phyloP scores from a whole-genome alignment of 2,113 vertebrate genomes.

The Crotalus horridus region DNA sequence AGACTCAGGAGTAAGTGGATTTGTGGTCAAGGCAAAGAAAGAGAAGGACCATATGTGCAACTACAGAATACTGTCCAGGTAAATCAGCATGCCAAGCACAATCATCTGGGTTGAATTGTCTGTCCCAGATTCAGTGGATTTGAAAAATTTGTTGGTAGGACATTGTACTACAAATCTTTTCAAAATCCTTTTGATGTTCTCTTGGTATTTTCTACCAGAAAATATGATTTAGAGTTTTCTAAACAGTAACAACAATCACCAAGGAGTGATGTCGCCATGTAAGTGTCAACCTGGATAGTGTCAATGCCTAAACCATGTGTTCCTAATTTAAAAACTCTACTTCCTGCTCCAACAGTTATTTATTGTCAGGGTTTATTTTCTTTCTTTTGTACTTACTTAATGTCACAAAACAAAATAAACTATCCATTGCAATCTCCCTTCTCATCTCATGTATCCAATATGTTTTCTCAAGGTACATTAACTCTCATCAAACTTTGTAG shows the following conservation, averaged over 20 bases:
- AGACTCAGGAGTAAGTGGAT: neutral
- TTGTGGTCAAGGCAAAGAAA: slow-evolving; percentile 17
- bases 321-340: slow-evolving; percentile 62
- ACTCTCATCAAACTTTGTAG: slow-evolving; percentile 33
- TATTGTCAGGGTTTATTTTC: slow-evolving; percentile 44
- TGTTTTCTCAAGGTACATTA: slow-evolving; percentile 47
- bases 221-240: slow-evolving; percentile 21
- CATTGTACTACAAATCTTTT: slow-evolving; percentile 42
- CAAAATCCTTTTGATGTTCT: slow-evolving; percentile 47
- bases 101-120: slow-evolving; percentile 11
- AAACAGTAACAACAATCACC: slow-evolving; percentile 18
- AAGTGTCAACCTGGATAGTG: slow-evolving; percentile 50
- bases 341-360: slow-evolving; percentile 53
- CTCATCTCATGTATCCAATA: slow-evolving; percentile 31
- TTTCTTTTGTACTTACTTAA: neutral
- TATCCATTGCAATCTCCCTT: neutral
- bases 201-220: slow-evolving; percentile 36
- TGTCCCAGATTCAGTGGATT: slow-evolving; percentile 9
- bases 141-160: slow-evolving; percentile 8
- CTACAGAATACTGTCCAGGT: neutral
- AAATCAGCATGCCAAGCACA: neutral
- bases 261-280: slow-evolving; percentile 32
- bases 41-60: neutral
- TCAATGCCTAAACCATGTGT: slow-evolving; percentile 53
- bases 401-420: slow-evolving; percentile 9